Evolutionary conservation across 2,113 vertebrate genomes (phyloP), one percentile per base, ranked within the genome.

Genomic region (Thalassoma bifasciatum): DNA sequence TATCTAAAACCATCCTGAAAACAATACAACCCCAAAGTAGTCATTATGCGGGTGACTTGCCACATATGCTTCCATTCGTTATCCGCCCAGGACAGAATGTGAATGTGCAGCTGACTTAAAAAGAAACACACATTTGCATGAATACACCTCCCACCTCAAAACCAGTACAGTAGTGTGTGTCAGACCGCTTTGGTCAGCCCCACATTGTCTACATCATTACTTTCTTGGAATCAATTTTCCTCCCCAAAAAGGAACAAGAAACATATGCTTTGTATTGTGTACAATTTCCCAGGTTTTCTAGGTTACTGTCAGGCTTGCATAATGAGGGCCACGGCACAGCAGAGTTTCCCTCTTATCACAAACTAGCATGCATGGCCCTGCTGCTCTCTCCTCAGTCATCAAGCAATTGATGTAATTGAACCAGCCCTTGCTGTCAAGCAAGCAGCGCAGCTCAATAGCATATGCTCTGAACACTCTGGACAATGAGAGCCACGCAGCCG

Each of bases 391-490:
- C 95, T 95, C 95, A 96, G 96, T 95, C 93, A 94, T 95, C 95
- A 95, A 95, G 93, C 96, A 95, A 95, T 95, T 95, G 96, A 96
- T 96, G 96, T 95, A 96, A 96, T 95, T 95, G 95, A 96, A 95
- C 91, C 83, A 93, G 94, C 93, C 95, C 94, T 93, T 93, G 94
- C 95, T 92, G 94, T 94, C 93, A 92, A 94, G 91, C 90, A 93
- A 85, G 90, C 83, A 80, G 92, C 89, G 89, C 85, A 74, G 89
- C 95, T 95, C 94, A 86, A 95, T 95, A 93, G 94, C 90, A 85
- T 92, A 82, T 90, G 92, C 91, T 84, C 86, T 82, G 91, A 95
- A 94, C 95, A 94, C 93, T 92, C 58, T 89, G 94, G 96, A 96
- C 95, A 95, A 97, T 95, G 94, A 95, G 94, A 94, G 93, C 91